Percentiles rank a stretch among this genome's conserved stretches.
Evolutionary conservation across 2,113 vertebrate genomes (phyloP).

Genomic region (Ophthalmotilapia sp.): DNA sequence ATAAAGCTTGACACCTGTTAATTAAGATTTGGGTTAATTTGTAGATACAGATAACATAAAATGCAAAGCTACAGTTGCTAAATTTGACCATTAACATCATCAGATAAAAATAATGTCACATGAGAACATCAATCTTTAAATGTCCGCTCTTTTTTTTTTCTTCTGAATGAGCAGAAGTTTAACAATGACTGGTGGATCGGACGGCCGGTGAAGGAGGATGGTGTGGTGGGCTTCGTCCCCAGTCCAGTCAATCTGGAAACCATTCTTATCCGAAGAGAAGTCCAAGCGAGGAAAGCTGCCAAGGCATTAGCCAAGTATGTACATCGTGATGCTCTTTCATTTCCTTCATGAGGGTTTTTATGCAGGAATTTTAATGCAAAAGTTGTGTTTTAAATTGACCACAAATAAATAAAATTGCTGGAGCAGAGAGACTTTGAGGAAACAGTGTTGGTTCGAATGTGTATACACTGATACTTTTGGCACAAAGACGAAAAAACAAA

Average conservation of each 20-base stretch:
- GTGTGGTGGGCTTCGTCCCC: conserved; percentile 96
- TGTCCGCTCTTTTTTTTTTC: background rate
- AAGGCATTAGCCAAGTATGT: conserved; percentile 94
- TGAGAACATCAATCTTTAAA: background rate
- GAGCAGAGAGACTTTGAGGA: background rate
- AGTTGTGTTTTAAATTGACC: background rate
- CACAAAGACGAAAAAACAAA: accelerated
- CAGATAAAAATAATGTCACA: background rate
- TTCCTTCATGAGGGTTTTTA: background rate
- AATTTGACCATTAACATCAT: background rate
- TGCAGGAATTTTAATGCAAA: background rate
- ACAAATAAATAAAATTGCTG: background rate
- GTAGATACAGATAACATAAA: background rate
- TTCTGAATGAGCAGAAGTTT: conserved; percentile 80
- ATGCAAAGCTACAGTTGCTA: background rate
- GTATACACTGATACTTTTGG: background rate
- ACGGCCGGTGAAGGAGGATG: conserved; percentile 93
- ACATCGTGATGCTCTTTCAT: background rate
- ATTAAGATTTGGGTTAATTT: background rate
- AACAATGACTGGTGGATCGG: conserved; percentile 99
- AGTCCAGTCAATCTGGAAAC: conserved; percentile 98
- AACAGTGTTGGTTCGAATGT: background rate
- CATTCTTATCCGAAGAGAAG: conserved; percentile 93
- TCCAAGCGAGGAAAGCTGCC: conserved; percentile 93
- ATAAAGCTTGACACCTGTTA: background rate